A percentile compares a stretch with the other conserved stretches of the same genome.
Evolutionary conservation across 2,888 invertebrate species (phyloP).

Genomic region (Drosophila meridiana): DNA sequence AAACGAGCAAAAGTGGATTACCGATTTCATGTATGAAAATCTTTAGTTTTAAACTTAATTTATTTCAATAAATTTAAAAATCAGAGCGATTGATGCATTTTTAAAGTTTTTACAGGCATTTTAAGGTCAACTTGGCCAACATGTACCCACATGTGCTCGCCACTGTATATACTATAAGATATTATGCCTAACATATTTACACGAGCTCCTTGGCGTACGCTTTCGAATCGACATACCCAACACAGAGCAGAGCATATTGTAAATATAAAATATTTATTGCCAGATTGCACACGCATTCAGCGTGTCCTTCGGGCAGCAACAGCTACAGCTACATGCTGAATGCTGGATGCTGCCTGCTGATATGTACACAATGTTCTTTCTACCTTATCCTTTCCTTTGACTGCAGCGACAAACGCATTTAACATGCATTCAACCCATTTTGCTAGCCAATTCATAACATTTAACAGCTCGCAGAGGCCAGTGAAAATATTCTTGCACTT

Average conservation of each 20-base stretch:
- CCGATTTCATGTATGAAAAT: too few relatives aligned
- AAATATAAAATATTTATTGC: constrained; percentile 75
- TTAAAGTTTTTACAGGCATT: too few relatives aligned
- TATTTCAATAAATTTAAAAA: too few relatives aligned
- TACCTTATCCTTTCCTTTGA: constrained; percentile 64
- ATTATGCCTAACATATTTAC: background rate
- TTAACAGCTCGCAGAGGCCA: constrained; percentile 26
- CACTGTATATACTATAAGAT: background rate
- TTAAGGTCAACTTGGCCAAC: too few relatives aligned
- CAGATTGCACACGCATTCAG: constrained; percentile 69
- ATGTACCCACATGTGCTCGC: too few relatives aligned
- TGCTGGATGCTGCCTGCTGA: constrained; percentile 16
- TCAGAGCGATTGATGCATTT: too few relatives aligned
- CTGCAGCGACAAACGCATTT: constrained; percentile 62
- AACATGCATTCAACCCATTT: constrained; percentile 41
- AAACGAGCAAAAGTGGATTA: too few relatives aligned
- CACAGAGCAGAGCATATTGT: constrained; percentile 35
- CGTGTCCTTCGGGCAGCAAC: constrained; percentile 20
- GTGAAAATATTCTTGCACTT: constrained; percentile 40
- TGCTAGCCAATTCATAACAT: constrained; percentile 55
- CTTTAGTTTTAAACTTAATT: too few relatives aligned
- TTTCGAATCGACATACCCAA: constrained; percentile 19
- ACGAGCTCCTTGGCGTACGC: background rate
- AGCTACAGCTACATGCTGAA: constrained; percentile 20
- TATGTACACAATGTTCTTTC: constrained; percentile 54